Conservation (phyloP, 2,888 invertebrate genomes). For the Folsomia manolachei region DNA sequence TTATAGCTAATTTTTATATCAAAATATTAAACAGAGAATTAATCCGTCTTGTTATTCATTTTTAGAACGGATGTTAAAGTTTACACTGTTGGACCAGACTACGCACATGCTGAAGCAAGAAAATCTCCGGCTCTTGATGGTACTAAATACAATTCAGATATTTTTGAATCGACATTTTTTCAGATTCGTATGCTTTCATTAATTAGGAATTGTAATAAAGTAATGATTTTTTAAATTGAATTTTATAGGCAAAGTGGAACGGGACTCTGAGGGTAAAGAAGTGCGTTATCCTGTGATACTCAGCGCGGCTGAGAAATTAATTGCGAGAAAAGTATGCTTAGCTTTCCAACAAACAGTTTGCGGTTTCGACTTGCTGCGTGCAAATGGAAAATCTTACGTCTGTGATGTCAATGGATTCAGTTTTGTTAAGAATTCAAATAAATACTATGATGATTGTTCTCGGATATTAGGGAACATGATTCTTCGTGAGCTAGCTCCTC, state of each 20-base stretch:
- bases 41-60: not conserved
- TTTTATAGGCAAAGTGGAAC: conserved; percentile 76
- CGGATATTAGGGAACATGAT: conserved; percentile 98
- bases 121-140: conserved; percentile 96
- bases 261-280: conserved; percentile 97
- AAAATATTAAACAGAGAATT: not conserved
- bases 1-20: conserved; percentile 30
- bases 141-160: not conserved
- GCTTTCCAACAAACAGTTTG: conserved; percentile 98
- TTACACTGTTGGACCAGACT: conserved; percentile 98
- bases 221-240: not conserved
- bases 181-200: not conserved
- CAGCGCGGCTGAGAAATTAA: conserved; percentile 94
- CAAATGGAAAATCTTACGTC: conserved; percentile 97
- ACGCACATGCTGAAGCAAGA: conserved; percentile 98
- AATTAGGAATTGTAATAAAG: too few species aligned
- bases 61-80: conserved; percentile 78
- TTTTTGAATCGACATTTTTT: not conserved
- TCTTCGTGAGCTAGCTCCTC: conserved; percentile 87
- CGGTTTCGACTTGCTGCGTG: conserved; percentile 94
- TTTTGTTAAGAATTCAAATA: conserved; percentile 98
- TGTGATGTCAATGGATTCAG: conserved; percentile 99
- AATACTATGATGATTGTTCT: conserved; percentile 99
- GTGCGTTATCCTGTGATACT: conserved; percentile 97
- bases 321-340: conserved; percentile 93